Evolutionary conservation across 2,888 invertebrate species (phyloP).

Genomic region (Dolichomitus sp.): DNA sequence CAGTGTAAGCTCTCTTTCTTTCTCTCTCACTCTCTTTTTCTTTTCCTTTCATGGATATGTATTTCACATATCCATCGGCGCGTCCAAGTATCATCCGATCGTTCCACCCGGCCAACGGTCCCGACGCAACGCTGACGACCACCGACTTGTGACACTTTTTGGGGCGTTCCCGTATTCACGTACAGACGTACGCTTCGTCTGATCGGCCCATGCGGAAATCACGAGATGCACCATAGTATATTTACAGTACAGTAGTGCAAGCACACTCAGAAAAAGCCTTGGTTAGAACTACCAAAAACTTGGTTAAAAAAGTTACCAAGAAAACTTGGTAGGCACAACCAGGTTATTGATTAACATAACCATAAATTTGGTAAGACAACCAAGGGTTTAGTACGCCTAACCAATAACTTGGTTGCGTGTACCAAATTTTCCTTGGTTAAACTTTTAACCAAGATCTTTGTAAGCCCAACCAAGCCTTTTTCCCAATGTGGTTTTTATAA

Average conservation of each 20-base stretch:
- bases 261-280: too few species aligned
- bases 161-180: conserved; percentile 72
- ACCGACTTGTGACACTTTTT: conserved; percentile 72
- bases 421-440: too few species aligned
- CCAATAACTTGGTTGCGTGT: too few species aligned
- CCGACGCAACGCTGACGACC: conserved; percentile 83
- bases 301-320: too few species aligned
- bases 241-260: conserved; percentile 17
- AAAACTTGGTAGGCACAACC: too few species aligned
- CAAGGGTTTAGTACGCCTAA: too few species aligned
- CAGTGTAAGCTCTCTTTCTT: background rate
- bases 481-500: too few species aligned
- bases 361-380: too few species aligned
- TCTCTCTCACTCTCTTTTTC: conserved; percentile 22
- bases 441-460: too few species aligned
- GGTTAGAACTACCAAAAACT: too few species aligned
- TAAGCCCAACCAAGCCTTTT: too few species aligned
- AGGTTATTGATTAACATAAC: too few species aligned
- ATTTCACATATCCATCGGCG: conserved; percentile 44
- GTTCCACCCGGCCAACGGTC: conserved; percentile 84
- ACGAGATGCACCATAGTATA: conserved; percentile 50
- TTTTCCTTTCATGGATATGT: conserved; percentile 41
- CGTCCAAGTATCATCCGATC: conserved; percentile 70
- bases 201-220: conserved; percentile 42
- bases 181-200: conserved; percentile 69